Evolutionary conservation across 2,888 invertebrate species (phyloP), one percentile per base, ranked within the genome.

Genomic region (Macrosiphum euphorbiae): DNA sequence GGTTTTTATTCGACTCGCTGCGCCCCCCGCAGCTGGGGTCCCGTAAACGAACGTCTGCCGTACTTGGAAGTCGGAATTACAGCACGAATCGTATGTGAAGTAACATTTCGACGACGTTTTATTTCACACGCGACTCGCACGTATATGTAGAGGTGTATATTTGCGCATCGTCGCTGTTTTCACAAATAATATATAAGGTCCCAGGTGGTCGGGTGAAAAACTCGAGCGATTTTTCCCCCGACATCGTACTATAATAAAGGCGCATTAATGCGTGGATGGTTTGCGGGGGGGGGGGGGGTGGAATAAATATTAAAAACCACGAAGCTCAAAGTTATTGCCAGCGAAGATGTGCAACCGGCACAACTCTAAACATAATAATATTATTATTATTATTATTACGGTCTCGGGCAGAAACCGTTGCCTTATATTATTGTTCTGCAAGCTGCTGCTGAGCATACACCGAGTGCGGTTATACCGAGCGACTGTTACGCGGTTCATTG

Each of bases 381-480:
- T 0, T 44, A 44, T 44, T 44, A 85, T 44, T 44, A 85, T 88
- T 41, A 28, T 44, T 44, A 41, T 16, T 24, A 28, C 16, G 28
- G 61, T 86, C 26, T 87, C 35, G 0, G n/a, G n/a, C 85, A n/a
- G 11, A 91, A 85, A 91, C 41, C 16, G 58, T 20, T n/a, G n/a
- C 44, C 20, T 20, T 78, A 78, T 78, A 35, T 91, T 78, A 35
- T 91, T 85, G 85, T 85, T n/a, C 28, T 84, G 55, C 44, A 52
- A 91, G n/a, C 55, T 58, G 85, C 55, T 58, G 85, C 10, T 26
- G 85, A 91, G 52, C 52, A 84, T 44, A 91, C 20, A 41, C 28
- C 0, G 20, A 11, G 55, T 26, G 28, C 26, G 58, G 26, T 44
- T 55, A 85, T 55, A 85, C 55, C 44, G 44, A 44, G n/a, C 55